Conservation (phyloP, 1,140 invertebrate genomes). For the Formica exsecta region DNA sequence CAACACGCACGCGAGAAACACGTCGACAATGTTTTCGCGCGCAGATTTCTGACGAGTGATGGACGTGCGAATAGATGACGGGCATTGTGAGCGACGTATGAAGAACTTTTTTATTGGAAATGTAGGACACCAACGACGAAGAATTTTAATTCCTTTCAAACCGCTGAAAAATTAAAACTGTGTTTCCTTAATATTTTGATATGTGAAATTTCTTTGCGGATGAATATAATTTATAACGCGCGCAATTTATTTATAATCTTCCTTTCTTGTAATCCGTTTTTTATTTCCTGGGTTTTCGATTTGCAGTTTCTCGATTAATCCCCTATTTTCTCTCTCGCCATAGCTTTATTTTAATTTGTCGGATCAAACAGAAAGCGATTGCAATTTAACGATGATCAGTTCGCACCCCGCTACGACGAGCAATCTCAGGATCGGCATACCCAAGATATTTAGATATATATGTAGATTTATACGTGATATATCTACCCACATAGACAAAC, state of each 20-base stretch:
- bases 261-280: background rate
- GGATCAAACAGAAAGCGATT: conserved; percentile 51
- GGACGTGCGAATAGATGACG: conserved; percentile 38
- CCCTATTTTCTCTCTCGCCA: background rate
- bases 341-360: conserved; percentile 46
- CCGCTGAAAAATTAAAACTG: background rate
- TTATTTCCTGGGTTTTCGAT: background rate
- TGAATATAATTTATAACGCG: background rate
- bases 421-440: conserved; percentile 52
- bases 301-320: background rate
- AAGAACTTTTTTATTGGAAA: conserved; percentile 28
- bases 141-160: background rate
- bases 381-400: conserved; percentile 54
- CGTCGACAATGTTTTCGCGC: conserved; percentile 56
- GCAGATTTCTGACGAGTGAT: conserved; percentile 35
- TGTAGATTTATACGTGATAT: conserved; percentile 9
- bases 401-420: conserved; percentile 39
- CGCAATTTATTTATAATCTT: background rate
- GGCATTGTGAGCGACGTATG: conserved; percentile 33
- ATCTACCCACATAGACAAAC: background rate
- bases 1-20: conserved; percentile 39
- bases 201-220: background rate
- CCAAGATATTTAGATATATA: background rate
- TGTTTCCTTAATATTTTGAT: background rate
- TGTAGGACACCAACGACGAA: conserved; percentile 5